Conservation (phyloP, 2,797 vertebrate genomes). For the Phalloptychus januarius region DNA sequence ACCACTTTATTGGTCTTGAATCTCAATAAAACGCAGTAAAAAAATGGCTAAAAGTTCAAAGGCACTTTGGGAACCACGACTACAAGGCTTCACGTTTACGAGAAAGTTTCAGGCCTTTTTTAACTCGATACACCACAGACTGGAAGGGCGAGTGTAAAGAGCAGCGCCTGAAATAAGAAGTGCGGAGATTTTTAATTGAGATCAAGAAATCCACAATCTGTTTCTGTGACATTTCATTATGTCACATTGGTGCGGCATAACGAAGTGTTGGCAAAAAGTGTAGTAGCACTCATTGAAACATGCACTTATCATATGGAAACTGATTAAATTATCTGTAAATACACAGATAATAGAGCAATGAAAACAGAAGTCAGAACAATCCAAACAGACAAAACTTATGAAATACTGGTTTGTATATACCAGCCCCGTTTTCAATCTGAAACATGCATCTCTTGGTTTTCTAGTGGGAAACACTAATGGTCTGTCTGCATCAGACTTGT, state of each 20-base stretch:
- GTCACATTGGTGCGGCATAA: neutral
- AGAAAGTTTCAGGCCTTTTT: neutral
- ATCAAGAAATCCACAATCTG: neutral
- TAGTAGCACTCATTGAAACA: neutral
- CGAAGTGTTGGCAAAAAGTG: neutral
- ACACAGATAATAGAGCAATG: neutral
- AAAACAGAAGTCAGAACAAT: neutral
- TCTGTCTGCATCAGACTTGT: constrained; percentile 6
- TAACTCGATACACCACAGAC: too few relatives aligned
- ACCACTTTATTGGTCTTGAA: neutral
- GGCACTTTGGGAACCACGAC: neutral
- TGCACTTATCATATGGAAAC: neutral
- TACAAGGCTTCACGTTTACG: neutral
- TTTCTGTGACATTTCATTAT: neutral
- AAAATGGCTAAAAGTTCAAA: neutral
- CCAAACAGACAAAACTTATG: neutral
- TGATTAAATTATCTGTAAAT: too few relatives aligned
- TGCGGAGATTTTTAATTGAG: neutral
- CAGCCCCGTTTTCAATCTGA: neutral
- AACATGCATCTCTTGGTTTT: neutral
- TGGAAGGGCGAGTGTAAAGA: neutral
- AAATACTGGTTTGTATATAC: too few relatives aligned
- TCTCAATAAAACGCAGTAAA: neutral
- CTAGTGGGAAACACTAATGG: neutral
- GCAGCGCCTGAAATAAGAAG: neutral